Evolutionary conservation across 2,113 vertebrate species (phyloP), one percentile per base, ranked within the genome.

Genomic region (Limanda limanda): DNA sequence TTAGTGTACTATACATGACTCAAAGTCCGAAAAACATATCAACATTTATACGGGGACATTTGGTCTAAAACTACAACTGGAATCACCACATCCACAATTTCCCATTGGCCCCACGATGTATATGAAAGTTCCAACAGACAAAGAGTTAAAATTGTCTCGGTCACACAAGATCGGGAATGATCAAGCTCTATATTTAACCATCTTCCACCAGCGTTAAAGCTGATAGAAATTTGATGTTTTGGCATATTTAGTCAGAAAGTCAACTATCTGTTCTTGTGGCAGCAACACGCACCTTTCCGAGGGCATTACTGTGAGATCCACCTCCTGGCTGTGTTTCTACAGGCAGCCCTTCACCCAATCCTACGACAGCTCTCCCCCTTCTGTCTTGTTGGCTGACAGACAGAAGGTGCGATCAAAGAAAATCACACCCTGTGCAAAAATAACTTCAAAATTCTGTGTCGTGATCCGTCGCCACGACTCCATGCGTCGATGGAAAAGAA

Each of bases 331-430:
- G 63, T 8, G 25, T 78, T 79, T 82, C 62, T 63, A 37, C 37
- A 2, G 5, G 47, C 35, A 77, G 40, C 9, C 65, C 25, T 21
- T 65, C 54, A 71, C 57, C 56, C 67, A 51, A 72, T 61, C 65
- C n/a, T 45, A 76, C 21, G 54, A 83, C 73, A 74, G 60, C 58
- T 59, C 18, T 79, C 37, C 40, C 54, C 64, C 62, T 48, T 78
- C 76, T 81, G 78, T 81, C 84, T 81, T 58, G 77, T 85, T 25
- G 47, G 21, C 52, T 56, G 67, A 65, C 76, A 85, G 65, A 62
- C 45, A 63, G 61, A 81, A 68, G 82, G 51, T 52, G 54, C 72
- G 78, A 93, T 90, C 75, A 91, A 85, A 87, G 60, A 47, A 74
- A 81, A 83, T 74, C 61, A 72, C 25, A 74, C 25, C 35, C 35